Conservation (phyloP, 2,113 vertebrate genomes). For the Theristicus caerulescens region DNA sequence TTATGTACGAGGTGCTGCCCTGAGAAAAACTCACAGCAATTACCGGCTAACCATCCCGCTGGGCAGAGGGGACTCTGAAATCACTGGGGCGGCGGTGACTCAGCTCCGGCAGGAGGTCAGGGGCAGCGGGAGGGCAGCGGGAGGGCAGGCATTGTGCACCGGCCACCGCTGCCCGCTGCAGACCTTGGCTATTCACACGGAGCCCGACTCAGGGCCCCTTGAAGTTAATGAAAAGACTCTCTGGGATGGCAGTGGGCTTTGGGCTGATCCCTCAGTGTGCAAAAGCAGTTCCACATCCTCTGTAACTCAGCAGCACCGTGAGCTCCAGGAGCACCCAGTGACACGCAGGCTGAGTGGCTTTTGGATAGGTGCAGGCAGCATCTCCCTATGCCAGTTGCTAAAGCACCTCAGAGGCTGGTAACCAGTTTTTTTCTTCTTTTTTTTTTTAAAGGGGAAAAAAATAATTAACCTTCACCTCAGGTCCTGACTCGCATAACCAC, state of each 20-base stretch:
- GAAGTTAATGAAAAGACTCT: not conserved
- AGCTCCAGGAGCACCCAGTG: not conserved
- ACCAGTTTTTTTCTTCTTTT: not conserved
- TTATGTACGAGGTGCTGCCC: not conserved
- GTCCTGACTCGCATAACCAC: conserved; percentile 29
- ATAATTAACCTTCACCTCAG: conserved; percentile 52
- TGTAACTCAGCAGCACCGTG: not conserved
- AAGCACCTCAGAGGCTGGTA: not conserved
- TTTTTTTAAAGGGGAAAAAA: not conserved
- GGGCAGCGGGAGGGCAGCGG: not conserved
- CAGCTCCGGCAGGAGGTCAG: not conserved
- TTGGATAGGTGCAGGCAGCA: not conserved
- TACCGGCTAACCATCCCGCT: fast-evolving
- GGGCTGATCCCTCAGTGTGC: not conserved
- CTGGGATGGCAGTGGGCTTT: fast-evolving
- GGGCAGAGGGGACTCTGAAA: not conserved
- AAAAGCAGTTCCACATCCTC: not conserved
- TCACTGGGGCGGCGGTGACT: fast-evolving
- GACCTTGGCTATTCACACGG: not conserved
- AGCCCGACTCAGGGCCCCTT: not conserved
- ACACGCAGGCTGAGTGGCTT: fast-evolving
- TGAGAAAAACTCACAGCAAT: not conserved
- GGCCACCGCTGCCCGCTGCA: not conserved
- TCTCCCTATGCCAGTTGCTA: not conserved
- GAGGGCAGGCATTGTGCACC: not conserved